These are phyloP conservation scores for Avahi laniger DNA, from an alignment of 2,797 vertebrate species.

Conservation along the genomic window DNA sequence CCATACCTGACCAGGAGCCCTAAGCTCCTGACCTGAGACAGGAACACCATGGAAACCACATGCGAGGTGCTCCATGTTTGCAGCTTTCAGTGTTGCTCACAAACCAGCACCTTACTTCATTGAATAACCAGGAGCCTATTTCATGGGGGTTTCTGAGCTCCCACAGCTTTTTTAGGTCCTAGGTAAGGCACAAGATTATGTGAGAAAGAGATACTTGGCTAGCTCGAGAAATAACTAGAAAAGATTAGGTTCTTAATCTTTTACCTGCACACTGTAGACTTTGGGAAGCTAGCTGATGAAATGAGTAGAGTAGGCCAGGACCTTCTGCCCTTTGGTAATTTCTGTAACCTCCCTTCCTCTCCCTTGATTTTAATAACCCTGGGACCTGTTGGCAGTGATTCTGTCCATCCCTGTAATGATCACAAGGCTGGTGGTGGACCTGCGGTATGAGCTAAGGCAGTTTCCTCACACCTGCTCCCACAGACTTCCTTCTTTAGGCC, in stretches of 20 bases:
- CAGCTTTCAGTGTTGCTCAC: not conserved
- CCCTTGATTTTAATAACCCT: not conserved
- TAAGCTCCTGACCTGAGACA: not conserved
- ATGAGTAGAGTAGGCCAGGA: not conserved
- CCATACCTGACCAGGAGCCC: not conserved
- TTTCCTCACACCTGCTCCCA: not conserved
- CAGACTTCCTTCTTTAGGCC: not conserved
- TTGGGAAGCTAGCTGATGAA: not conserved
- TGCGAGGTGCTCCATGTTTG: not conserved
- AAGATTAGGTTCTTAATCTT: constrained; percentile 20
- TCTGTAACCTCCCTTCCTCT: not conserved
- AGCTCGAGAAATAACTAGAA: not conserved
- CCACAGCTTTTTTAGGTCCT: not conserved
- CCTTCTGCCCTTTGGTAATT: constrained; percentile 21
- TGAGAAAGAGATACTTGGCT: not conserved
- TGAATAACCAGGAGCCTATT: not conserved
- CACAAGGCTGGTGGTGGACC: not conserved
- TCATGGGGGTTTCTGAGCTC: not conserved
- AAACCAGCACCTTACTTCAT: not conserved
- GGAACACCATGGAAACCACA: not conserved
- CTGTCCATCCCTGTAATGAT: not conserved
- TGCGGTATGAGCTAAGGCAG: not conserved
- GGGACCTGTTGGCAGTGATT: not conserved
- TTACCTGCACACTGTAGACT: not conserved
- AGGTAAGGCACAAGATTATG: not conserved